Percentiles rank a stretch among this genome's conserved stretches.
phyloP scores from a whole-genome alignment of 2,797 vertebrate genomes.

The Miichthys miiuy region DNA sequence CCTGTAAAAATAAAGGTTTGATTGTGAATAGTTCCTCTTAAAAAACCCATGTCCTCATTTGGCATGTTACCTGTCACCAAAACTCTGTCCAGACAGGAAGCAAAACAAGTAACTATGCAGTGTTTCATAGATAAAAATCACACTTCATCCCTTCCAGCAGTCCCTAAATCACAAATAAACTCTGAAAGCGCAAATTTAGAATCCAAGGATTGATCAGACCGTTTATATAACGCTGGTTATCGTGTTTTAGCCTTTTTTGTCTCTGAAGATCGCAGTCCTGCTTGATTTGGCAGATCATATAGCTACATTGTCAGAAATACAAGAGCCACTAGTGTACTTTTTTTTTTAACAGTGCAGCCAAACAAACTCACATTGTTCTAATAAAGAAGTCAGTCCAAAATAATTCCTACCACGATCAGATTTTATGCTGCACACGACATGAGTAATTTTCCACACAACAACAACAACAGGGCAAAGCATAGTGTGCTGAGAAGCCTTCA shows the following conservation, averaged over 20 bases:
- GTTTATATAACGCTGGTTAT: not conserved
- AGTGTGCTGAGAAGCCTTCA: not conserved
- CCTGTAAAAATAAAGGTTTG: conserved; percentile 43
- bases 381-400: conserved; percentile 4
- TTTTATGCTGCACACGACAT: not conserved
- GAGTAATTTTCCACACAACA: conserved; percentile 11
- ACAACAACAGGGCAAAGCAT: not conserved
- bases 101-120: conserved; percentile 12
- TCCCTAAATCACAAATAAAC: not conserved
- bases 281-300: not conserved
- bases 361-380: conserved; percentile 19
- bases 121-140: conserved; percentile 29
- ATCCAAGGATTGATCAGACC: not conserved
- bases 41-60: conserved; percentile 52
- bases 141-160: conserved; percentile 7
- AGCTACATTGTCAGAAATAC: conserved; percentile 6
- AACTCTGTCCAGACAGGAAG: conserved; percentile 38
- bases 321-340: not conserved
- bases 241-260: conserved; percentile 13
- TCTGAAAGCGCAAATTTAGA: not conserved
- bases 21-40: conserved; percentile 47
- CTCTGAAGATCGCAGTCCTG: not conserved
- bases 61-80: conserved; percentile 49
- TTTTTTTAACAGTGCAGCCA: not conserved
- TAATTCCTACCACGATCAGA: conserved; percentile 11